Evolutionary conservation across 2,113 vertebrate genomes (phyloP), one percentile per base, ranked within the genome.

Genomic region (Crotalus tigris): DNA sequence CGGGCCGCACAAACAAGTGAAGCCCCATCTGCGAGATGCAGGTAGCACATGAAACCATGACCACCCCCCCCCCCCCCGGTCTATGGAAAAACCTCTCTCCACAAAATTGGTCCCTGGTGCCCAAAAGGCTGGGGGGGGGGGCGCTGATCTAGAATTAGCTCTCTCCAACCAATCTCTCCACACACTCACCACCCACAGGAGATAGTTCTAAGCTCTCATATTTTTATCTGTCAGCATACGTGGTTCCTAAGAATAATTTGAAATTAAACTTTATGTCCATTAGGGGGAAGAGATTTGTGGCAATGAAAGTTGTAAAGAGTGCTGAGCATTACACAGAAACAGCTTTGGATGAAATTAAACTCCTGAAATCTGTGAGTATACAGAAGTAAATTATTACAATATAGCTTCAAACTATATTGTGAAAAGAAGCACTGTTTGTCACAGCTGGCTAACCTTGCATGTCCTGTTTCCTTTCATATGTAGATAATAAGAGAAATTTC

Each of bases 261-360:
- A 3, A 87, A 93, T 86, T 58, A 91, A 2, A 49, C 61, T 96
- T 1, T 88, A 0, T 95, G 87, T 97, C 5, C 95, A 64, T 93
- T 94, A 99, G 99, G 97, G 98, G 98, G 88, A 99, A 98, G 96
- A 97, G 98, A 53, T 99, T 99, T 95, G 99, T 99, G 97, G 99
- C 99, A 59, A 99, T 99, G 99, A 99, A 99, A 97, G 99, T 99
- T 95, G 99, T 99, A 93, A 99, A 99, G 97, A 99, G 99, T 97
- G 99, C 99, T 12, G 99, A 99, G 93, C 99, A 99, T 97, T 99
- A 99, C 95, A 99, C 99, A 0, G 99, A 99, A 97, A 99, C 99
- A 0, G 99, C 99, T 0, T 95, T 99, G 95, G 99, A 99, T 97
- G 99, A 99, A 97, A 99, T 99, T 95, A 99, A 98, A 92, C 97